These are phyloP conservation scores for Paracentrotus lividus DNA, from an alignment of 53 echinoderm and acorn worm species.

Conservation along the genomic window DNA sequence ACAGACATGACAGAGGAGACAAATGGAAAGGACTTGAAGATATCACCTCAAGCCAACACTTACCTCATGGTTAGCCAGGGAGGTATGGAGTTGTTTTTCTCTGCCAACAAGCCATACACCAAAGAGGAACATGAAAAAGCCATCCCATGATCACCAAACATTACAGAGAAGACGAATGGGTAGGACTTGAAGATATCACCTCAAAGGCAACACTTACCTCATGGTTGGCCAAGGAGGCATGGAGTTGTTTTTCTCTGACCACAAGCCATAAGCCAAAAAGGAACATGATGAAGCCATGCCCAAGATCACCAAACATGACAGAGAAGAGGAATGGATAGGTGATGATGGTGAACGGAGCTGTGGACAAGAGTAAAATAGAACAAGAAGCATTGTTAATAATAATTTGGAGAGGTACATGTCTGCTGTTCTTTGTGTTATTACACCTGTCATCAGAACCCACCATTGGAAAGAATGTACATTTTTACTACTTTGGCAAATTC, in stretches of 20 bases:
- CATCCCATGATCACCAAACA: slow-evolving; percentile 99
- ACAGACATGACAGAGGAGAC: neutral
- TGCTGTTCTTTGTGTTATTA: no score
- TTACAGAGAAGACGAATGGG: slow-evolving; percentile 97
- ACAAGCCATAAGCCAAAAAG: slow-evolving; percentile 94
- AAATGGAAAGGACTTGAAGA: neutral
- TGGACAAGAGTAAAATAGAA: neutral
- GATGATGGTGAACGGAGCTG: slow-evolving; percentile 98
- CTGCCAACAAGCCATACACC: slow-evolving; percentile 87
- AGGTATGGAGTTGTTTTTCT: slow-evolving; percentile 68
- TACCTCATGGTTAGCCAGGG: neutral
- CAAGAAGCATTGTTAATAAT: no score
- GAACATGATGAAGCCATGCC: slow-evolving; percentile 95
- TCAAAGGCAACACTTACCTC: slow-evolving; percentile 76
- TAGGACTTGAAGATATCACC: slow-evolving; percentile 64
- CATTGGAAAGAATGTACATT: no score
- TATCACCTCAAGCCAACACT: neutral
- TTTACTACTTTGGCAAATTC: no score
- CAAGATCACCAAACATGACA: slow-evolving; percentile 98
- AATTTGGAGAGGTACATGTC: no score
- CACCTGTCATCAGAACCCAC: no score
- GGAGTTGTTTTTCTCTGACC: slow-evolving; percentile 81
- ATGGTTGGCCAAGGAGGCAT: slow-evolving; percentile 76
- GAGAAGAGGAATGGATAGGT: slow-evolving; percentile 98
- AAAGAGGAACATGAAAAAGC: slow-evolving; percentile 94